These are phyloP conservation scores for Netelia virgata DNA, from an alignment of 2,888 invertebrate species.

Conservation along the genomic window DNA sequence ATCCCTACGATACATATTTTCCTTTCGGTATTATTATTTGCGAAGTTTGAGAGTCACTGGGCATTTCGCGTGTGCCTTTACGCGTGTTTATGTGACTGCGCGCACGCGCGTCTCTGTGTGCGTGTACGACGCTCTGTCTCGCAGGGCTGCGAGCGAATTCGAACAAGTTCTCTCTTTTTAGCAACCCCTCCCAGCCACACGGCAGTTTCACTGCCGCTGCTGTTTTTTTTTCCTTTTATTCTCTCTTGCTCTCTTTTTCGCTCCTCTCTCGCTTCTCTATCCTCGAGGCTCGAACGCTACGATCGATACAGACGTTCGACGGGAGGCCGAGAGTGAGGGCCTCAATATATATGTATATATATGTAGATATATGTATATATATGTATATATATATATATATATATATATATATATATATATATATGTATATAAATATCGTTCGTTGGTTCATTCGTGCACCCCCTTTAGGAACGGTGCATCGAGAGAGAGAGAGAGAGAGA, in stretches of 20 bases:
- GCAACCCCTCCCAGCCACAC: constrained; percentile 39
- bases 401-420: constrained; percentile 11
- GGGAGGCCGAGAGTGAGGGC: constrained; percentile 58
- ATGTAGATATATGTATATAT: constrained; percentile 17
- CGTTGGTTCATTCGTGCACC: constrained; percentile 34
- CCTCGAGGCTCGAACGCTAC: constrained; percentile 63
- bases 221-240: constrained; percentile 29
- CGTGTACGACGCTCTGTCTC: constrained; percentile 43
- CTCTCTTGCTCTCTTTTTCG: constrained; percentile 36
- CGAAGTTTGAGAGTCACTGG: constrained; percentile 64
- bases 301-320: constrained; percentile 72
- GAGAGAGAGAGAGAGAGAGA: constrained; percentile 32
- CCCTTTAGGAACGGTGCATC: constrained; percentile 52
- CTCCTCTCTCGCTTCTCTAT: constrained; percentile 44
- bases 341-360: constrained; percentile 34
- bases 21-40: constrained; percentile 44
- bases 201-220: constrained; percentile 50
- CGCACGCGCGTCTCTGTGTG: background rate
- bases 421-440: background rate
- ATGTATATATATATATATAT: constrained; percentile 18
- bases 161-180: constrained; percentile 54
- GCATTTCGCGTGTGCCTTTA: constrained; percentile 31
- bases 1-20: constrained; percentile 8
- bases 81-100: background rate
- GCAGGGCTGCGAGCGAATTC: constrained; percentile 60